Base-by-base conservation (phyloP, 92 coral and sea anemone species). In the Heliopora coerulea region DNA sequence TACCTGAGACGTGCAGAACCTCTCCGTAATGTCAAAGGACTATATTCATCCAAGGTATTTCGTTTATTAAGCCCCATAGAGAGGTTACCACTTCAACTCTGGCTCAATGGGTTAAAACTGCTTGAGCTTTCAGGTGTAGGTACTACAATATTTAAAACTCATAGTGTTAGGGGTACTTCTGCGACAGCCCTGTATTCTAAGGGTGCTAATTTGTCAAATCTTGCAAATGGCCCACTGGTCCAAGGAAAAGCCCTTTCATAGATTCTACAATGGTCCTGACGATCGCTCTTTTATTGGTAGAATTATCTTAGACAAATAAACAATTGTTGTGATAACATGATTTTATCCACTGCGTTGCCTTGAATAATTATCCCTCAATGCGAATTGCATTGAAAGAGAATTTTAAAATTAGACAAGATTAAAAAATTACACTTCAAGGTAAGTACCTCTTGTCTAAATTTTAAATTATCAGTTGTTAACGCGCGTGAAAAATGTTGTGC, bases 291-390 rank as follows among this genome's bases (percentile, higher is more conserved):
- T 77, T 39, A 82, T 37, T 37, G 42, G 42, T 37, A 37, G 42
- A 37, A 5, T 37, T 21, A 0, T 54, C 0, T 27, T 0, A 54
- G 60, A 54, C 0, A 54, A 19, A 54, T 0, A 54, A 0, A 9
- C 19, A 12, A 37, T 54, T 54, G 60, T 54, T 12, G 10, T 10
- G 19, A 21, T 54, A 29, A 30, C 18, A 13, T 10, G 33, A 59
- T 59, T 30, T 18, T 27, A 59, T 14, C 64, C 35, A 59, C 9
- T 21, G 33, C 35, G 12, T 56, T 56, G 25, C 30, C 35, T 84
- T 77, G 82, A 80, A 82, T 79, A 73, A 70, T 84, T 79, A 84
- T 63, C 88, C 84, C 85, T 70, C 72, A 84, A 84, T 84, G 84
- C 54, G 64, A 80, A 84, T 81, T 80, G 72, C 62, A 64, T 72